A percentile compares a stretch with the other conserved stretches of the same genome.
These are phyloP conservation scores for Liopterus haemorrhoidalis DNA, from an alignment of 2,888 invertebrate genomes.

Conservation along the genomic window DNA sequence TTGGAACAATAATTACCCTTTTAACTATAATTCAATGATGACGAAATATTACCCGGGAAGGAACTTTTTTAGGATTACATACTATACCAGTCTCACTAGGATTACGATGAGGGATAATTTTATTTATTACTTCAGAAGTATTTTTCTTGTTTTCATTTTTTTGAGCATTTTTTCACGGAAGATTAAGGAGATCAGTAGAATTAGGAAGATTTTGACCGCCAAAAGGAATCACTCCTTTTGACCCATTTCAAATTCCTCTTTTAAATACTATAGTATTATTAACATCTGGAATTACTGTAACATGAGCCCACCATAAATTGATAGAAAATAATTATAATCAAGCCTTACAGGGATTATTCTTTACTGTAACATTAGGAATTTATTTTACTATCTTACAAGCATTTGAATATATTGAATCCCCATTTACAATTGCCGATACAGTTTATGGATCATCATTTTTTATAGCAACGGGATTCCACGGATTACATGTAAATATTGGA, in stretches of 20 bases:
- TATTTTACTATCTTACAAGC: conserved; percentile 60
- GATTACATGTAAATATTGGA: conserved; percentile 59
- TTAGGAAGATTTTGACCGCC: conserved; percentile 58
- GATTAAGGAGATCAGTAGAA: conserved; percentile 48
- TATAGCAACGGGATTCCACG: conserved; percentile 66
- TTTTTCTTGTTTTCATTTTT: conserved; percentile 58
- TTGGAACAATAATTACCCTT: conserved; percentile 47
- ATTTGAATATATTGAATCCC: conserved; percentile 59
- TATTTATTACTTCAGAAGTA: conserved; percentile 68
- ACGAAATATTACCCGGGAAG: conserved; percentile 63
- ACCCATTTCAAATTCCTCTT: conserved; percentile 60
- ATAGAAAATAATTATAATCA: conserved; percentile 45
- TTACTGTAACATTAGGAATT: conserved; percentile 52
- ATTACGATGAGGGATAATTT: conserved; percentile 63
- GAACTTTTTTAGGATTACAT: conserved; percentile 60
- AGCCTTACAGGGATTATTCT: conserved; percentile 43
- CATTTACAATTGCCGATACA: conserved; percentile 52
- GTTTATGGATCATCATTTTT: conserved; percentile 61
- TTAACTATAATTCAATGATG: conserved; percentile 62
- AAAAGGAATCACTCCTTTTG: conserved; percentile 52
- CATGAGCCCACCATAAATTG: conserved; percentile 52
- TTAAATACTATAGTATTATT: conserved; percentile 64
- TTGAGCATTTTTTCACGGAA: conserved; percentile 53
- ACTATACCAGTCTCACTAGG: conserved; percentile 54
- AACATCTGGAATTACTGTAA: conserved; percentile 59